Conservation (phyloP, 2,113 vertebrate genomes). For the Sorex fumeus region DNA sequence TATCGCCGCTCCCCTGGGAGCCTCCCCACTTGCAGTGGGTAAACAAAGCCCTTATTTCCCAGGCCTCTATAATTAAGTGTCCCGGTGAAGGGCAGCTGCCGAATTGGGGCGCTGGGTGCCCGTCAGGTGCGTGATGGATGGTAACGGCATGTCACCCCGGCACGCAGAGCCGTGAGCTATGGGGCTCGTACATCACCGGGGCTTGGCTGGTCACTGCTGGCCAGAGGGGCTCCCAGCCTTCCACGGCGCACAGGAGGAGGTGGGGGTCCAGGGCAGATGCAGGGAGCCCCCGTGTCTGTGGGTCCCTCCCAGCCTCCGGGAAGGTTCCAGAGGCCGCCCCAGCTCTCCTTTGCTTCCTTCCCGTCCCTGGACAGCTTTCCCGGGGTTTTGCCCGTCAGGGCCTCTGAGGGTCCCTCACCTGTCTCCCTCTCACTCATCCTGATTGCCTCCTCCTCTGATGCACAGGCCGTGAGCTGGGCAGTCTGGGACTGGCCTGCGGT, state of each 20-base stretch:
- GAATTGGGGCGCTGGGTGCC: conserved; percentile 60
- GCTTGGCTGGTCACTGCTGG: fast-evolving
- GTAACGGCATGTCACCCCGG: conserved; percentile 70
- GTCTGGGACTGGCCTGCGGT: too few species aligned
- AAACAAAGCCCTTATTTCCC: conserved; percentile 75
- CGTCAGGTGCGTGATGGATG: conserved; percentile 50
- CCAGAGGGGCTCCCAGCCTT: too few species aligned
- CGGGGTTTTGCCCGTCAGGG: background rate
- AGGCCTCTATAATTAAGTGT: conserved; percentile 80
- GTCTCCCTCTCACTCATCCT: background rate
- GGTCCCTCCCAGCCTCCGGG: background rate
- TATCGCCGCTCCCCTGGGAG: background rate
- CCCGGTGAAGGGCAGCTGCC: conserved; percentile 80
- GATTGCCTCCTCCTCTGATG: background rate
- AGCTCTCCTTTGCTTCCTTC: fast-evolving
- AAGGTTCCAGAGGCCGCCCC: background rate
- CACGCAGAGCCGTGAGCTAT: conserved; percentile 52
- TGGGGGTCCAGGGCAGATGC: background rate
- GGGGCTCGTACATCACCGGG: conserved; percentile 63
- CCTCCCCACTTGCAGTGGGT: background rate
- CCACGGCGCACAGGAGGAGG: background rate
- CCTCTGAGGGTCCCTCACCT: background rate
- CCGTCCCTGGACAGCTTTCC: fast-evolving
- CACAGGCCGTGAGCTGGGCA: too few species aligned
- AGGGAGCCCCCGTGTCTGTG: fast-evolving